Evolutionary conservation across 2,113 vertebrate species (phyloP), one percentile per base, ranked within the genome.

Genomic region (Hydropotes inermis): DNA sequence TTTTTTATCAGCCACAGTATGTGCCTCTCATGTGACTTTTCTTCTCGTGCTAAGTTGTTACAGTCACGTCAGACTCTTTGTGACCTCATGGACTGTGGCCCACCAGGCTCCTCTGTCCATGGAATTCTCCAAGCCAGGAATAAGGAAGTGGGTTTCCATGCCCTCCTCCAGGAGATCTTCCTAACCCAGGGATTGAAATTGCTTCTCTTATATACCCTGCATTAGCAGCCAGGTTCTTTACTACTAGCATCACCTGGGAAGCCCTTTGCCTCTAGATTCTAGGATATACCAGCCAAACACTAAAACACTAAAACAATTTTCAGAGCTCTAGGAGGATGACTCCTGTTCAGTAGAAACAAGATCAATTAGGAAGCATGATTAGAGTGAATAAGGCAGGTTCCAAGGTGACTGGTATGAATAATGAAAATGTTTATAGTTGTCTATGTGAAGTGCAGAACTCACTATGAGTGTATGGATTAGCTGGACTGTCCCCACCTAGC

Each of bases 391-490:
- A 61, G 21, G 27, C 15, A 27, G 19, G 7, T 15, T 57, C n/a
- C 60, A 17, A 39, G 14, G 47, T 1, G 43, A 8, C 28, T 10
- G 50, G 33, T 54, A 1, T 11, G 6, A 54, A 13, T 10, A 78
- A 3, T n/a, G 50, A 0, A 15, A 43, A 25, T 43, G 21, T 94
- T 36, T 33, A 27, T 28, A 7, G 23, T 28, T 52, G 27, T 25
- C 17, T 4, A 0, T 9, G 12, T 39, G 23, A 23, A 21, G 14
- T 8, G 16, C 5, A 47, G 47, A 52, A 36, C 21, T 86, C 47
- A 70, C 2, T 0, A 11, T 15, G 16, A 54, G 30, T 13, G 0
- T 17, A 1, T 27, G 23, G 28, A 43, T 47, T 47, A 43, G 7
- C 3, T n/a, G 10, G 12, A 47, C 4, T 11, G 6, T 39, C 17